Conservation (phyloP, 1,140 invertebrate genomes). For the Ridgeia piscesae region DNA sequence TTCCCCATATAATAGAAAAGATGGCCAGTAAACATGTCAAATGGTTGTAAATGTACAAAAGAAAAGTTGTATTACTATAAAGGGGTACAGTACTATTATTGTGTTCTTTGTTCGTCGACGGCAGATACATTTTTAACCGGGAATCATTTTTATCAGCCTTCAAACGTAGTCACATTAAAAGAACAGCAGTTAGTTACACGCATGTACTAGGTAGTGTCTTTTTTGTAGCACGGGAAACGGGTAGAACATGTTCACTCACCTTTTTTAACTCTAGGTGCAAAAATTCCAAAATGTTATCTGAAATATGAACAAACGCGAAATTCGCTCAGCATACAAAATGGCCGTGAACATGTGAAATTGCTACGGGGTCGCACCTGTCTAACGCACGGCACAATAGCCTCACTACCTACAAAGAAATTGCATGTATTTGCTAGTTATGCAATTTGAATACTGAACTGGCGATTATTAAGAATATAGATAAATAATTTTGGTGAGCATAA, state of each 20-base stretch:
- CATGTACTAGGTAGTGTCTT: not conserved
- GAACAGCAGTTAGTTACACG: not conserved
- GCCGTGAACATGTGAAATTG: not conserved
- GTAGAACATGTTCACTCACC: not conserved
- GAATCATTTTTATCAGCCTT: not conserved
- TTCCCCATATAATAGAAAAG: not conserved
- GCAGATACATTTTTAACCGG: not conserved
- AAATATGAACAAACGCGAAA: not conserved
- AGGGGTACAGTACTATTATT: not conserved
- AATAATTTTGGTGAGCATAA: not conserved
- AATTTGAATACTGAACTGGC: not conserved
- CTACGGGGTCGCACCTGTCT: not conserved
- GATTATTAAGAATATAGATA: not conserved
- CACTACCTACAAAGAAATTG: not conserved
- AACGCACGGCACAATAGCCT: constrained; percentile 3
- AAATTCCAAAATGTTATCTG: not conserved
- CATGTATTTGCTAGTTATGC: not conserved
- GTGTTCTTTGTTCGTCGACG: not conserved
- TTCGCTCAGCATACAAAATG: not conserved
- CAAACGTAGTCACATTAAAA: not conserved
- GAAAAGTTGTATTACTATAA: too few species aligned
- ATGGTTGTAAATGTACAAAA: not conserved
- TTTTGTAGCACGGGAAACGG: not conserved
- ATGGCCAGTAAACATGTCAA: not conserved
- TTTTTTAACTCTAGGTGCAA: not conserved